Evolutionary conservation across 2,113 vertebrate species (phyloP).

Genomic region (Amia ocellicauda): DNA sequence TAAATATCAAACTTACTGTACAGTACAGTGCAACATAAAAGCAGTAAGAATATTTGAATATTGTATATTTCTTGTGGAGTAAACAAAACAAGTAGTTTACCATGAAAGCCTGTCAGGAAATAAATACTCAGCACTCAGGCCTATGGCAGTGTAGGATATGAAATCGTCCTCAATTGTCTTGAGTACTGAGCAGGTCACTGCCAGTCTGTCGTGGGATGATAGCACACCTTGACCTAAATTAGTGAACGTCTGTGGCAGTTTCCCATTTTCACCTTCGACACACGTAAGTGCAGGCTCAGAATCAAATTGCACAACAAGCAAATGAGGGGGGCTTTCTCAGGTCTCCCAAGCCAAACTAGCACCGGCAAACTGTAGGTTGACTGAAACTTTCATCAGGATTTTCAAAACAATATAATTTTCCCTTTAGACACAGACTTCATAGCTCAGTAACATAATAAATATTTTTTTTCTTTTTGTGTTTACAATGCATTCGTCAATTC

Average conservation of each 20-base stretch:
- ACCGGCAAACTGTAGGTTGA: conserved; percentile 69
- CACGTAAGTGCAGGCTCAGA: conserved; percentile 29
- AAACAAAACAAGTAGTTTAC: too few relatives aligned
- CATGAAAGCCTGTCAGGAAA: too few relatives aligned
- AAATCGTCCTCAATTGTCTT: too few relatives aligned
- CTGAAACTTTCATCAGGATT: conserved; percentile 76
- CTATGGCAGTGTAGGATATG: too few relatives aligned
- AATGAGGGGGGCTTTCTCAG: conserved; percentile 35
- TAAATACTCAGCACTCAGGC: too few relatives aligned
- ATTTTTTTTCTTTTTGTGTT: conserved; percentile 87
- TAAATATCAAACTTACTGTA: too few relatives aligned
- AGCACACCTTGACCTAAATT: conserved; percentile 42
- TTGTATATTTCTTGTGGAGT: too few relatives aligned
- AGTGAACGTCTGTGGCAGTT: conserved; percentile 54
- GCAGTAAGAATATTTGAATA: too few relatives aligned
- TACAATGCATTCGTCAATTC: conserved; percentile 99
- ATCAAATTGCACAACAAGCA: conserved; percentile 26
- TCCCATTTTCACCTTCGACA: conserved; percentile 36
- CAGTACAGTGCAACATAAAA: too few relatives aligned
- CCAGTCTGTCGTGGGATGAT: conserved; percentile 12
- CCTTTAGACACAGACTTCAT: conserved; percentile 91
- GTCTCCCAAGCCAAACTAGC: conserved; percentile 14
- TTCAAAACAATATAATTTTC: conserved; percentile 78
- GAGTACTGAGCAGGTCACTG: too few relatives aligned
- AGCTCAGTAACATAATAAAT: conserved; percentile 97